Percentiles rank a stretch among this genome's conserved stretches.
Conservation (phyloP, 92 coral and sea anemone species). For the Diadumene lineata region DNA sequence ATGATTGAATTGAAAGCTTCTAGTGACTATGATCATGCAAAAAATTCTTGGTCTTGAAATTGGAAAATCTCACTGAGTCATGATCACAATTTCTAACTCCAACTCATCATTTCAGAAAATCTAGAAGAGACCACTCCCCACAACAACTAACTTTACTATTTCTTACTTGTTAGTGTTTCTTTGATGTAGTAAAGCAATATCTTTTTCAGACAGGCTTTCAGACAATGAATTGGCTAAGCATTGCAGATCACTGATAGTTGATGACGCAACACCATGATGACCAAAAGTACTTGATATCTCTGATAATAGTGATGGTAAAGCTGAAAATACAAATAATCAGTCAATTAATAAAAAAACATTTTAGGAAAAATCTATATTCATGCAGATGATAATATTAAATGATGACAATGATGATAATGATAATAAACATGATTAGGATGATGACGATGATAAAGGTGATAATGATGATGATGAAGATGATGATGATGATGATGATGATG, state of each 20-base stretch:
- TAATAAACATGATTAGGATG: background rate
- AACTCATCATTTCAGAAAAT: too few species aligned
- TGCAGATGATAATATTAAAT: background rate
- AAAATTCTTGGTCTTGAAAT: too few species aligned
- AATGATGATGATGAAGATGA: too few species aligned
- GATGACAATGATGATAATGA: background rate
- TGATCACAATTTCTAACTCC: too few species aligned
- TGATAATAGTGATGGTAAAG: constrained; percentile 58
- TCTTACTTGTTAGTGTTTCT: constrained; percentile 90
- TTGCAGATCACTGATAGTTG: constrained; percentile 83
- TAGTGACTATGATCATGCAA: too few species aligned
- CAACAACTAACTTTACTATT: background rate
- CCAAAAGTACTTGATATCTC: constrained; percentile 57
- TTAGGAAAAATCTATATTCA: background rate
- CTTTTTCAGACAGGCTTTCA: constrained; percentile 89
- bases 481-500: too few species aligned
- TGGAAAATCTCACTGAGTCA: too few species aligned
- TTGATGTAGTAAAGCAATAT: constrained; percentile 87
- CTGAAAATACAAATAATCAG: background rate
- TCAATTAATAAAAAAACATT: background rate
- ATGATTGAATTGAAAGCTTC: too few species aligned
- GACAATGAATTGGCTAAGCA: constrained; percentile 90
- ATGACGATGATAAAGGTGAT: too few species aligned
- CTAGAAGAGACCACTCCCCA: background rate
- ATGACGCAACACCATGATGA: constrained; percentile 50